Conservation (phyloP, 2,888 invertebrate genomes). For the Drosophila nigritarsus region DNA sequence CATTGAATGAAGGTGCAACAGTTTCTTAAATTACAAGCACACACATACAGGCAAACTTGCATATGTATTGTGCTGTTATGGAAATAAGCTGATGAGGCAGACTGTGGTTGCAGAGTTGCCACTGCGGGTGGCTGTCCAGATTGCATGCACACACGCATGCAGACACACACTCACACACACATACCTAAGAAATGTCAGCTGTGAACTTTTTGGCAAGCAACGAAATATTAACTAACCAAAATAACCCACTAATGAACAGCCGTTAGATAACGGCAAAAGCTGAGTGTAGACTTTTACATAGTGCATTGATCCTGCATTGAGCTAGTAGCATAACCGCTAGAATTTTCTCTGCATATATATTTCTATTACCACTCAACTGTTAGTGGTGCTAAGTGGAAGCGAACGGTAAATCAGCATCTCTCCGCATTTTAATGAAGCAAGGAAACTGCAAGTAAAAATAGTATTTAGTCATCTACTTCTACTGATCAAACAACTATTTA, state of each 20-base stretch:
- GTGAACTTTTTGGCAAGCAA: conserved; percentile 19
- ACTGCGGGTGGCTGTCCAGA: conserved; percentile 9
- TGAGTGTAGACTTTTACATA: not conserved
- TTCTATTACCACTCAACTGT: not conserved
- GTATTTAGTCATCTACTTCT: not conserved
- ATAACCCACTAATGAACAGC: not conserved
- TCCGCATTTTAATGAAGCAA: not conserved
- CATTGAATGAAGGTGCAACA: conserved; percentile 61
- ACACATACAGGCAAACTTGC: not conserved
- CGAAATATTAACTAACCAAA: not conserved
- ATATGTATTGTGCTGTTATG: conserved; percentile 9
- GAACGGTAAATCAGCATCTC: not conserved
- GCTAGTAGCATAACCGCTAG: not conserved
- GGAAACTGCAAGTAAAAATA: not conserved
- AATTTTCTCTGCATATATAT: not conserved
- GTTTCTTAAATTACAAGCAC: conserved; percentile 36
- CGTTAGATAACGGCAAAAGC: conserved; percentile 1
- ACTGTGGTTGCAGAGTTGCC: conserved; percentile 3
- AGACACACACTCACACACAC: not conserved
- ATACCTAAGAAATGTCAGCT: not conserved
- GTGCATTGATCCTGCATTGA: conserved; percentile 2
- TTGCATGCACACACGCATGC: conserved; percentile 1
- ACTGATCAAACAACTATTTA: conserved; percentile 4
- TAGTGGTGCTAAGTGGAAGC: not conserved
- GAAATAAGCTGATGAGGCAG: conserved; percentile 21